Evolutionary conservation across 1,140 invertebrate genomes (phyloP).

Genomic region (Cephus cinctus): DNA sequence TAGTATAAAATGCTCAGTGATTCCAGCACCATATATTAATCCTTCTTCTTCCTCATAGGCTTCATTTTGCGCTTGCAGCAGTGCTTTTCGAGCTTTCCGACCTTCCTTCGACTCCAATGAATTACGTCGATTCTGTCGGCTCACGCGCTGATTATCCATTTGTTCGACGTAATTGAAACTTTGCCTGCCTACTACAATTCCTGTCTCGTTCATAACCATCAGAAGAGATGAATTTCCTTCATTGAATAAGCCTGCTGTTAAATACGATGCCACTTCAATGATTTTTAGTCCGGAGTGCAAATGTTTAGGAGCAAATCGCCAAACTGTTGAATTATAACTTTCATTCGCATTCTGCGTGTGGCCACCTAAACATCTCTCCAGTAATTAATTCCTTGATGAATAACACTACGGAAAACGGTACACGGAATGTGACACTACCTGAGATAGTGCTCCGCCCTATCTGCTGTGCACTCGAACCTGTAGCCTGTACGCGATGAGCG

Average conservation of each 20-base stretch:
- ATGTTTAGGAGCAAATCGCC: constrained; percentile 14
- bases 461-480: too few species aligned
- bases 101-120: not conserved
- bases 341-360: constrained; percentile 24
- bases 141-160: constrained; percentile 1
- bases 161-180: not conserved
- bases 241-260: constrained; percentile 13
- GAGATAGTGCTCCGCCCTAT: not conserved
- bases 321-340: constrained; percentile 24
- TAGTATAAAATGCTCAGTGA: not conserved
- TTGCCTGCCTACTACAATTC: not conserved
- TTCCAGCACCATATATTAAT: constrained; percentile 7
- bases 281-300: constrained; percentile 14
- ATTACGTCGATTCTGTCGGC: constrained; percentile 1
- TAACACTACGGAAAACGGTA: too few species aligned
- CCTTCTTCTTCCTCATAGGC: constrained; percentile 6
- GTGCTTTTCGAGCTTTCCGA: not conserved
- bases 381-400: constrained; percentile 4
- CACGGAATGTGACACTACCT: too few species aligned
- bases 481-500: too few species aligned
- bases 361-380: too few species aligned
- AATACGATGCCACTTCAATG: constrained; percentile 9
- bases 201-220: constrained; percentile 1
- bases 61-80: not conserved
- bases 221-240: constrained; percentile 7